Percentiles rank a stretch among this genome's conserved stretches.
Conservation (phyloP, 2,888 invertebrate genomes). For the Plusia festucae region DNA sequence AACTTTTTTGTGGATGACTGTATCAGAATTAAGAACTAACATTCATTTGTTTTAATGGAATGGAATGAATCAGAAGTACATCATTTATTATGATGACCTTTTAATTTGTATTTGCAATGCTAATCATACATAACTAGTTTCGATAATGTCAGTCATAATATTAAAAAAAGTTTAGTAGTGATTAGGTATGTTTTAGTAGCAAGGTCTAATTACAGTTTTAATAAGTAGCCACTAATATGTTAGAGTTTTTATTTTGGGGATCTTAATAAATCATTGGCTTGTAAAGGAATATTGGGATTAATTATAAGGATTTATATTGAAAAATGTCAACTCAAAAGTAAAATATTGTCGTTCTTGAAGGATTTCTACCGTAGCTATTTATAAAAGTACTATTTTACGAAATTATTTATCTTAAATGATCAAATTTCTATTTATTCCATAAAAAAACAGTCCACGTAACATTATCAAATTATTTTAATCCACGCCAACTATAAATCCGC, state of each 20-base stretch:
- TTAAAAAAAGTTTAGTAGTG: not conserved
- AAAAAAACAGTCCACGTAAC: slow-evolving; percentile 9
- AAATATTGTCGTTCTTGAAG: no score
- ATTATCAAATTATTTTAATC: slow-evolving; percentile 24
- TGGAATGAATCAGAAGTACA: not conserved
- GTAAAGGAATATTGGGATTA: no score
- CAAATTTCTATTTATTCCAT: not conserved
- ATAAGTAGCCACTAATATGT: not conserved
- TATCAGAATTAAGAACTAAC: slow-evolving; percentile 6
- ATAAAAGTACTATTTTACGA: no score
- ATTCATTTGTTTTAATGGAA: slow-evolving; percentile 5
- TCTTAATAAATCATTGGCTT: no score
- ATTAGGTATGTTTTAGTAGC: not conserved
- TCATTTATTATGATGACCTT: slow-evolving; percentile 27
- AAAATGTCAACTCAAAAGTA: no score
- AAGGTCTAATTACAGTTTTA: not conserved
- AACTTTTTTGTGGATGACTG: not conserved
- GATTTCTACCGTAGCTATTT: no score
- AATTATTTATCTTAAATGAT: no score
- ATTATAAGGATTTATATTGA: no score
- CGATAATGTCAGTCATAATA: slow-evolving; percentile 1
- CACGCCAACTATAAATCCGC: slow-evolving; percentile 46
- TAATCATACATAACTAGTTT: slow-evolving; percentile 16
- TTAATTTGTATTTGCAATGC: slow-evolving; percentile 25
- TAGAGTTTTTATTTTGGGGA: not conserved